A percentile compares a stretch with the other conserved stretches of the same genome.
Conservation (phyloP, 2,113 vertebrate genomes). For the Mormyrus iriodes region DNA sequence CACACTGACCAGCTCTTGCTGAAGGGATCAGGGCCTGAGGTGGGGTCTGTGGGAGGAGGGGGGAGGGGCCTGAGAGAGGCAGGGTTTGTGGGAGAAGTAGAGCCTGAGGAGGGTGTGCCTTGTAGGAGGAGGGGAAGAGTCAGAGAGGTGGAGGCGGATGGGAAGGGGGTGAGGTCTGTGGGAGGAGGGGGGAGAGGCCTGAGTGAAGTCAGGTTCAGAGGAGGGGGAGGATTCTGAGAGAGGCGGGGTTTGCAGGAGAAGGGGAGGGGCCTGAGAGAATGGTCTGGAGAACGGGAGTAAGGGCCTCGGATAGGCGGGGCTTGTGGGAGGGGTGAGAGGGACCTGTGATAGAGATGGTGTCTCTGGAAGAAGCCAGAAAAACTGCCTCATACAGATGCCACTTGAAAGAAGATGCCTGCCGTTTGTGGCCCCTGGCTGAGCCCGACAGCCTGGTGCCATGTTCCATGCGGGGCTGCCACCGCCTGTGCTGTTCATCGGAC, state of each 20-base stretch:
- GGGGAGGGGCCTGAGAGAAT: too few relatives aligned
- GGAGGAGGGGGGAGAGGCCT: too few relatives aligned
- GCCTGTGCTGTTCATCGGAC: neutral
- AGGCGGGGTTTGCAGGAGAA: neutral
- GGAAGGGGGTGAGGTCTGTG: too few relatives aligned
- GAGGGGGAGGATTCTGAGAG: too few relatives aligned
- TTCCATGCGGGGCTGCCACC: neutral
- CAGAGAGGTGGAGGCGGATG: too few relatives aligned
- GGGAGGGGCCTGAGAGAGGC: neutral
- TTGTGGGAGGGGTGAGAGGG: neutral
- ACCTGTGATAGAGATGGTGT: neutral
- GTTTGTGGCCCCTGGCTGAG: neutral
- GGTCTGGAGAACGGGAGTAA: too few relatives aligned
- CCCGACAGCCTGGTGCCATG: neutral
- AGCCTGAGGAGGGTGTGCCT: neutral
- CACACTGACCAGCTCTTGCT: conserved; percentile 32
- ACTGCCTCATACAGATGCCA: neutral
- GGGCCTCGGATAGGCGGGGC: too few relatives aligned
- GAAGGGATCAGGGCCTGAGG: conserved; percentile 1
- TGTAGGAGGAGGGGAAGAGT: neutral
- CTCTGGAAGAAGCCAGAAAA: neutral
- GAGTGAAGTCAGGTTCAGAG: too few relatives aligned
- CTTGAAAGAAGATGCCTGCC: neutral
- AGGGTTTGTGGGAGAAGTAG: neutral
- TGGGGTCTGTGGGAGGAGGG: neutral